Conservation (phyloP, 2,113 vertebrate species). For the Protobothrops flavoviridis region DNA sequence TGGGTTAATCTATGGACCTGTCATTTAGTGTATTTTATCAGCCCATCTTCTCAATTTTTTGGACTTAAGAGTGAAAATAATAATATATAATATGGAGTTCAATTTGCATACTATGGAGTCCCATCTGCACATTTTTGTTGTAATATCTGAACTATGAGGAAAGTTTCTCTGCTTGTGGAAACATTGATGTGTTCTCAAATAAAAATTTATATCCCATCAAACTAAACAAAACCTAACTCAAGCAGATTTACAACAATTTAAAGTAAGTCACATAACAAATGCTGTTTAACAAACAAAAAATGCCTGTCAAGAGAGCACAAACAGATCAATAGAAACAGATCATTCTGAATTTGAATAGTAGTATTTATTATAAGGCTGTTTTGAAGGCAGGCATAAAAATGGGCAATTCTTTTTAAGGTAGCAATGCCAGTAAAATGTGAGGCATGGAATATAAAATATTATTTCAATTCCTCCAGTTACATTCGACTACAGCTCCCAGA, state of each 20-base stretch:
- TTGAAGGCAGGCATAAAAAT: not conserved
- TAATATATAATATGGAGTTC: not conserved
- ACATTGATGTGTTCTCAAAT: not conserved
- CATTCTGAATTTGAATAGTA: not conserved
- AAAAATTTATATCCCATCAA: not conserved
- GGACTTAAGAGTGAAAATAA: not conserved
- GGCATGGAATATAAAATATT: not conserved
- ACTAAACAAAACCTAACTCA: not conserved
- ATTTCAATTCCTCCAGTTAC: not conserved
- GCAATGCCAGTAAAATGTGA: not conserved
- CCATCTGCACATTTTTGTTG: not conserved
- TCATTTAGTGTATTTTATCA: not conserved
- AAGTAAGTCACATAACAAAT: not conserved
- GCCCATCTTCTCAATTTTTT: not conserved
- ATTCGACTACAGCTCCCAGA: not conserved
- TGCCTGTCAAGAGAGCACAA: not conserved
- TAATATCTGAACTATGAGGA: not conserved
- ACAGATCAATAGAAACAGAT: not conserved
- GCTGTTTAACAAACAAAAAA: not conserved
- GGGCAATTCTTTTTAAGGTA: not conserved
- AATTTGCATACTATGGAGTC: not conserved
- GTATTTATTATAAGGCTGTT: not conserved
- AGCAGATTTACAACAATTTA: not conserved
- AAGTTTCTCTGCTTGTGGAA: not conserved
- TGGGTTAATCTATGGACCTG: not conserved